phyloP scores from a whole-genome alignment of 2,888 invertebrate species.

The Polydrusus cervinus region DNA sequence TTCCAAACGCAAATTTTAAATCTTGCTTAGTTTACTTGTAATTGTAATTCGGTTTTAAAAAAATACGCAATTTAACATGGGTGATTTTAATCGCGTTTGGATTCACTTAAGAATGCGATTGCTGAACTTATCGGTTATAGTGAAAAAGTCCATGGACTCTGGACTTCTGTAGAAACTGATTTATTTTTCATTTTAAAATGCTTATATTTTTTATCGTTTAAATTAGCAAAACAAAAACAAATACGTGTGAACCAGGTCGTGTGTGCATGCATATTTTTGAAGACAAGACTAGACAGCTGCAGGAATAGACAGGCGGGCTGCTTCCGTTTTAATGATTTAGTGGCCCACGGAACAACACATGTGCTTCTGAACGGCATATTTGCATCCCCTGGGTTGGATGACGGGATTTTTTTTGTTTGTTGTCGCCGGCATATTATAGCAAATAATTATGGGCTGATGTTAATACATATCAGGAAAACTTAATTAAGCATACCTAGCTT shows the following conservation, averaged over 20 bases:
- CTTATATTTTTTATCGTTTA: constrained; percentile 13
- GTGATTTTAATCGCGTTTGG: too few species aligned
- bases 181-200: too few species aligned
- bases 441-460: neutral
- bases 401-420: constrained; percentile 20
- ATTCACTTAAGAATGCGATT: too few species aligned
- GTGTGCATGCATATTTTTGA: constrained; percentile 47
- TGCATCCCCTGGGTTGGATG: constrained; percentile 58
- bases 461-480: neutral
- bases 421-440: constrained; percentile 6
- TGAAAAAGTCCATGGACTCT: too few species aligned
- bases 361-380: constrained; percentile 60
- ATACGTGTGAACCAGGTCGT: constrained; percentile 49
- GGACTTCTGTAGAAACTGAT: too few species aligned
- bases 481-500: too few species aligned
- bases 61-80: too few species aligned
- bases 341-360: constrained; percentile 59
- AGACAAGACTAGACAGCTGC: constrained; percentile 49
- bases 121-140: too few species aligned
- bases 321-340: constrained; percentile 70
- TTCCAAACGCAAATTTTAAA: too few species aligned
- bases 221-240: constrained; percentile 43
- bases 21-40: too few species aligned
- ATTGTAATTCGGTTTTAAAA: too few species aligned
- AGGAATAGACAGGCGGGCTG: constrained; percentile 66